Percentiles rank a stretch among this genome's conserved stretches.
These are phyloP conservation scores for Melanaphis sacchari DNA, from an alignment of 1,140 invertebrate species.

Conservation along the genomic window DNA sequence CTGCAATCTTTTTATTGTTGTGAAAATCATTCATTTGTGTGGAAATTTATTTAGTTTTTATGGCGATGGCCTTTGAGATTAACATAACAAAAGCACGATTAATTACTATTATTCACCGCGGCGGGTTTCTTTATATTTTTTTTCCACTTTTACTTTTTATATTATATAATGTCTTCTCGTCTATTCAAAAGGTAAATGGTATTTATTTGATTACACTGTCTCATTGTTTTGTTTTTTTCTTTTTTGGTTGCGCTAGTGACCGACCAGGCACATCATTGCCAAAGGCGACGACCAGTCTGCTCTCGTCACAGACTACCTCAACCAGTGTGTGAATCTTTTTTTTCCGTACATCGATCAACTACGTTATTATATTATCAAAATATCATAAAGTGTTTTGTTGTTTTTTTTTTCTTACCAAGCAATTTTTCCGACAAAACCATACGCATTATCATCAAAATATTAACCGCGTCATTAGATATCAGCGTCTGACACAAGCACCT, in stretches of 20 bases:
- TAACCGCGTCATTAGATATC: conserved; percentile 1
- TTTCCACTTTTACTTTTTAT: background rate
- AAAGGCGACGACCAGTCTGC: background rate
- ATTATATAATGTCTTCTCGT: background rate
- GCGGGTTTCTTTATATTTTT: background rate
- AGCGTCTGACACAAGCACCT: background rate
- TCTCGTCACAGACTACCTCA: background rate
- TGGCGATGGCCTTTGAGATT: background rate
- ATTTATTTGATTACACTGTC: background rate
- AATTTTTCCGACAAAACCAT: background rate
- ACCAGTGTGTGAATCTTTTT: background rate
- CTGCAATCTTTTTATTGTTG: background rate
- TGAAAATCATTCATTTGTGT: background rate
- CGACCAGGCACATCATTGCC: background rate
- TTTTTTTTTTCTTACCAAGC: background rate
- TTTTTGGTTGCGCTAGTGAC: background rate
- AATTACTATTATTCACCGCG: conserved; percentile 1
- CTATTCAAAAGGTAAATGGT: background rate
- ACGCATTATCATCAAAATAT: conserved; percentile 9
- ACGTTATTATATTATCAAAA: background rate
- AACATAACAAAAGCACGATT: conserved; percentile 35
- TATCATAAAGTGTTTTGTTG: background rate
- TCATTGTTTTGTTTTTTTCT: conserved; percentile 5
- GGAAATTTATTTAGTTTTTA: background rate
- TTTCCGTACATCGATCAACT: background rate